Evolutionary conservation across 2,113 vertebrate genomes (phyloP).

Genomic region (Holacanthus passer): DNA sequence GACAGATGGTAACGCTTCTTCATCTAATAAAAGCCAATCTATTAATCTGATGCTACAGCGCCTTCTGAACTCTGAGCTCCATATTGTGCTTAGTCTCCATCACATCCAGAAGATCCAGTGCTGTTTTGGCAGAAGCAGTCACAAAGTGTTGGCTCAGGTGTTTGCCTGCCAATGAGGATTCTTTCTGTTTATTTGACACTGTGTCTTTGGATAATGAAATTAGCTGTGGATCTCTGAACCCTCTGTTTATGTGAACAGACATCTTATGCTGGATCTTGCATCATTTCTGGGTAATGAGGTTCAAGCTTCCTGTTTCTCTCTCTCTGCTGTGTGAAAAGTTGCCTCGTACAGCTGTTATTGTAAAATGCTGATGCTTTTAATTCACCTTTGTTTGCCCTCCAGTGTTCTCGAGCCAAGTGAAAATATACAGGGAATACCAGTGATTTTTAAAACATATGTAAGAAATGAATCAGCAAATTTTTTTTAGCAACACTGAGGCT

Average conservation of each 20-base stretch:
- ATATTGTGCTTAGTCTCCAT: not conserved
- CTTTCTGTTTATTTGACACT: conserved; percentile 18
- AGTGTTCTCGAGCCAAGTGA: not conserved
- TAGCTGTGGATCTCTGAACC: not conserved
- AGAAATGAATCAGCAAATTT: not conserved
- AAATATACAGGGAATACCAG: not conserved
- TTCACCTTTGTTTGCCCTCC: not conserved
- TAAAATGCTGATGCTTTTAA: not conserved
- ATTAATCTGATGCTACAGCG: not conserved
- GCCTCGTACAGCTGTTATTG: not conserved
- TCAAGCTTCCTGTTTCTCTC: conserved; percentile 16
- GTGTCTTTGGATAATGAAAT: conserved; percentile 6
- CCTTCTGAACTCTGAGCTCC: not conserved
- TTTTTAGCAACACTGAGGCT: not conserved
- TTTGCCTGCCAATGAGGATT: conserved; percentile 5
- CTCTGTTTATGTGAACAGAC: not conserved
- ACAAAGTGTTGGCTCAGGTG: conserved; percentile 30
- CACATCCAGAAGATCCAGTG: conserved; percentile 18
- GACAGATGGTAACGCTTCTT: not conserved
- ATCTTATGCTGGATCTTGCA: not conserved
- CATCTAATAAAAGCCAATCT: conserved; percentile 1
- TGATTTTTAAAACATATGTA: not conserved
- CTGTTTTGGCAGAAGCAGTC: conserved; percentile 14
- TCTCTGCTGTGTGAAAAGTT: not conserved
- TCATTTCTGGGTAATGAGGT: not conserved